These are phyloP conservation scores for Lasiurus borealis DNA, from an alignment of 2,113 vertebrate species.

Conservation along the genomic window DNA sequence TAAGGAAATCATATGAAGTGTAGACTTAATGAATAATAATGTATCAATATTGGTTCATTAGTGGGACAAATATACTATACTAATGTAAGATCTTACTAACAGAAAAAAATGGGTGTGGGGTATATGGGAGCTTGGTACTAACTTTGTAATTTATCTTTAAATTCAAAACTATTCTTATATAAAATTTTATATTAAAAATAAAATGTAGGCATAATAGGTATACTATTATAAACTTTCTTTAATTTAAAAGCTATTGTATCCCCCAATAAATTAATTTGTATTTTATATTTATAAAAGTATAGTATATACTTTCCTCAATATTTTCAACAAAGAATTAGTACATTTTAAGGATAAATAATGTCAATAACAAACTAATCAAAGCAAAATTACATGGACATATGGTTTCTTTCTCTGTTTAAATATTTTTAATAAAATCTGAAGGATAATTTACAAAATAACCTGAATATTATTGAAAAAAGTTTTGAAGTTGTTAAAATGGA, in stretches of 20 bases:
- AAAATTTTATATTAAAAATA: not conserved
- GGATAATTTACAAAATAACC: not conserved
- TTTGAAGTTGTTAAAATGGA: conserved; percentile 34
- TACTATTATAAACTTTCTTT: not conserved
- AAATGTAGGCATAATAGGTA: not conserved
- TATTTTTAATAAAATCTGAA: not conserved
- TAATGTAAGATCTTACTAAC: too few species aligned
- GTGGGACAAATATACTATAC: too few species aligned
- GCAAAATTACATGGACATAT: not conserved
- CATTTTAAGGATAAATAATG: not conserved
- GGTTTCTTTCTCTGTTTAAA: not conserved
- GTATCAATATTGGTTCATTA: not conserved
- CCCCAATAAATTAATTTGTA: not conserved
- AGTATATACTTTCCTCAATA: not conserved
- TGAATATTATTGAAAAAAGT: conserved; percentile 17
- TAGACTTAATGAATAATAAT: not conserved
- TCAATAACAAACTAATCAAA: not conserved
- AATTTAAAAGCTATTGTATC: not conserved
- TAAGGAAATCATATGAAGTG: not conserved
- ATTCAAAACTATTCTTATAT: not conserved
- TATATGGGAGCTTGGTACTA: too few species aligned
- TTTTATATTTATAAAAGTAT: not conserved
- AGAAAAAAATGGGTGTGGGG: too few species aligned
- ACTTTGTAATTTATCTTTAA: not conserved
- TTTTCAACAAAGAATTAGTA: not conserved